phyloP scores from a whole-genome alignment of 2,888 invertebrate genomes.

The Elysia crispata region DNA sequence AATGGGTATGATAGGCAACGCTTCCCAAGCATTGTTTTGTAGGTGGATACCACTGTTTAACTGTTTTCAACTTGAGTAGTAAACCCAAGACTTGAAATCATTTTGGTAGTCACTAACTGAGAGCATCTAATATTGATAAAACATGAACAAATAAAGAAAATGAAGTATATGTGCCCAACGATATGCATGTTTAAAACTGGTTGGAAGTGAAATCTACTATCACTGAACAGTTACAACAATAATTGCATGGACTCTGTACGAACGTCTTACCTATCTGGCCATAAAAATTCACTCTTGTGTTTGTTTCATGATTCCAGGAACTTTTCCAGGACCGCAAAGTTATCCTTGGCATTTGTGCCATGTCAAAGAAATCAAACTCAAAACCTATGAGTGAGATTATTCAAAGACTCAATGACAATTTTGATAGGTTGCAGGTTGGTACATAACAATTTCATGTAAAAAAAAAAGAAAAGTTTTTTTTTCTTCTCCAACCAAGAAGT shows the following conservation, averaged over 20 bases:
- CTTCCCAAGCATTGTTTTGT: too few species aligned
- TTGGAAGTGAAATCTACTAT: too few species aligned
- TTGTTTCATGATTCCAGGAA: not conserved
- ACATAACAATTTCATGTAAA: not conserved
- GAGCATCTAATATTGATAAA: too few species aligned
- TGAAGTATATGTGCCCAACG: not conserved
- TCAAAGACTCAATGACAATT: constrained; percentile 91
- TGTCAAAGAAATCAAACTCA: constrained; percentile 99
- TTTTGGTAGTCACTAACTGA: too few species aligned
- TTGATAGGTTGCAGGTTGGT: constrained; percentile 81
- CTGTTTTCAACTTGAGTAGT: too few species aligned
- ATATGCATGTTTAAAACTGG: not conserved
- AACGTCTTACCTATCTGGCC: not conserved
- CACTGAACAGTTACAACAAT: too few species aligned
- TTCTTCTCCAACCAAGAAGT: not conserved
- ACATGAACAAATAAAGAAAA: too few species aligned
- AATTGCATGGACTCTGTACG: not conserved
- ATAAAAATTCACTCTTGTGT: not conserved
- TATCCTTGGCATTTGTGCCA: constrained; percentile 98
- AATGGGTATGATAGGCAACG: too few species aligned
- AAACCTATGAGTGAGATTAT: constrained; percentile 99
- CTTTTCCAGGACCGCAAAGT: constrained; percentile 76
- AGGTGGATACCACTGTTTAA: too few species aligned
- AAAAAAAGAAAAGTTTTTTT: not conserved
- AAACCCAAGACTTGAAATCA: too few species aligned